Conservation (phyloP, 2,113 vertebrate genomes). For the Lutjanus erythropterus region DNA sequence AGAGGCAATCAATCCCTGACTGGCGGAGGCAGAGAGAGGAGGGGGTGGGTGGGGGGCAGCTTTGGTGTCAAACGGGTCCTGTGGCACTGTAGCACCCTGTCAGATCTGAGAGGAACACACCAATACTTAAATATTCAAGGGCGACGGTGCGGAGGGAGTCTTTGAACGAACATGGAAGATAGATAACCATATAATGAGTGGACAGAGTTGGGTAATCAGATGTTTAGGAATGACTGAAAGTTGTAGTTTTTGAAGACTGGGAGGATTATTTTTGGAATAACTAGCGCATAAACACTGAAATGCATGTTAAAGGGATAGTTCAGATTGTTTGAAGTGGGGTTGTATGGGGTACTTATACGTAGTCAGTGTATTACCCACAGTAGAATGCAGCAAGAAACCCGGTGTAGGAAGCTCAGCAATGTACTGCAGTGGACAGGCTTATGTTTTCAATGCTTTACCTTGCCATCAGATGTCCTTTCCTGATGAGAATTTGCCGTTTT, state of each 20-base stretch:
- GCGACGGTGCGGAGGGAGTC: background rate
- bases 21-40: conserved; percentile 5
- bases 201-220: too few species aligned
- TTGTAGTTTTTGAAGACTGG: background rate
- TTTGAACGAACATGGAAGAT: background rate
- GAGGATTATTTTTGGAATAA: conserved; percentile 4
- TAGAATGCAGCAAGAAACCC: too few species aligned
- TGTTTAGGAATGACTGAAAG: background rate
- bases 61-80: conserved; percentile 55
- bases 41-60: background rate
- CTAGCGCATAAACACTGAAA: background rate
- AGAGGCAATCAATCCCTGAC: conserved; percentile 56
- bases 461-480: too few species aligned
- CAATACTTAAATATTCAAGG: conserved; percentile 37
- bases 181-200: background rate
- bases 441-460: too few species aligned
- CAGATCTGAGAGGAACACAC: conserved; percentile 45
- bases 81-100: conserved; percentile 49
- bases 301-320: too few species aligned
- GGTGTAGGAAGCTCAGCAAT: too few species aligned
- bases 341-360: too few species aligned
- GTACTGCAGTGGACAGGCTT: too few species aligned
- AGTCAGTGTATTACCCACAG: too few species aligned
- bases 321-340: too few species aligned
- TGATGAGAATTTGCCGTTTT: too few species aligned